Evolutionary conservation across 1,140 invertebrate genomes (phyloP), one percentile per base, ranked within the genome.

Genomic region (Drosophila teissieri): DNA sequence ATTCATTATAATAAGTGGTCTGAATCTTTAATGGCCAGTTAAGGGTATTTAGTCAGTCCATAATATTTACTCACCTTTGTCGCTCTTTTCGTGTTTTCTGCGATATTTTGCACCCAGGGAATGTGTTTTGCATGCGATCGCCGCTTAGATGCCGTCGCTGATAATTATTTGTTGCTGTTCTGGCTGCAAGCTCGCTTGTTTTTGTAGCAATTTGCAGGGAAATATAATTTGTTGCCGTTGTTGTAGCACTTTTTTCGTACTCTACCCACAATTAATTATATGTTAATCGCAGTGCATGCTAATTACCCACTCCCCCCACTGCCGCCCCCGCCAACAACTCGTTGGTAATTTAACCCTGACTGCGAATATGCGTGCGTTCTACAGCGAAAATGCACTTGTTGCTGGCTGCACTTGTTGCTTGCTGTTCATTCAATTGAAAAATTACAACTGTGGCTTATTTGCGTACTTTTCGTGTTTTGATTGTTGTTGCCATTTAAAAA

Each of bases 201-300:
- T 73, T 62, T 67, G 80, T 54, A 57, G 78, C 78, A 86, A 81
- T 86, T 85, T 84, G 42, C 72, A 40, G 72, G 61, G 36, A 70
- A 80, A 80, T 76, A 76, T 80, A 80, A 83, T 83, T 85, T 85
- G 58, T 80, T 85, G 62, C 53, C 55, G 57, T 62, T 73, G 73
- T 55, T 73, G 55, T 53, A 12, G 24, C 45, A 15, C 46, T 74
- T 19, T 60, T 80, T 67, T 72, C 68, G 11, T 69, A 36, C 58
- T 76, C 73, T 75, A 76, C 36, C 82, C 64, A 73, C 85, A 90
- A 90, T 90, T 90, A 90, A 90, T 90, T 90, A 90, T 90, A 90
- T 90, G 85, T 90, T 90, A 90, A 90, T 90, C 81, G 78, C 85
- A 85, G 60, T 82, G 81, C 85, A 90, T 90, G 81, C 86, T 90